Evolutionary conservation across 2,113 vertebrate genomes (phyloP).

Genomic region (Stercorarius parasiticus): DNA sequence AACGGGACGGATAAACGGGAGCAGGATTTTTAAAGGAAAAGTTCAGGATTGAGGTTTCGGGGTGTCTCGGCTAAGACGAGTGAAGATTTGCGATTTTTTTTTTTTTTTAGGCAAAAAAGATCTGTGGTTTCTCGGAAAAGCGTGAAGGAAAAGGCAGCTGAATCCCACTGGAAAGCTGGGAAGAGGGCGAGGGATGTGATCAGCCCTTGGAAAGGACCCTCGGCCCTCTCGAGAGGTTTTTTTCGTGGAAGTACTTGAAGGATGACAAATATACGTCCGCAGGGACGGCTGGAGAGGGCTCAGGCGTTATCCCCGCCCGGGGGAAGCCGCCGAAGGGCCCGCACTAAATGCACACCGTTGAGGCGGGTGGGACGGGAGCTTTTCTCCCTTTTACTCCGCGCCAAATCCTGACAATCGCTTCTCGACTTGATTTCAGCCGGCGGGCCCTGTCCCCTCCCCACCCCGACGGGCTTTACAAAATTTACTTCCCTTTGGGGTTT

Average conservation of each 20-base stretch:
- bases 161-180: neutral
- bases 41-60: neutral
- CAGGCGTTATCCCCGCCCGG: neutral
- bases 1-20: neutral
- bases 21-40: neutral
- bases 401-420: neutral
- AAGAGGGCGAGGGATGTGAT: neutral
- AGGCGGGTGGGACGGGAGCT: fast-evolving
- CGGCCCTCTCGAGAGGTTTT: neutral
- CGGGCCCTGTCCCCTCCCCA: neutral
- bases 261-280: neutral
- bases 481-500: neutral
- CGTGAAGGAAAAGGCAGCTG: neutral
- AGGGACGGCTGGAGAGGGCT: neutral
- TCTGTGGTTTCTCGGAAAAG: neutral
- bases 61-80: neutral
- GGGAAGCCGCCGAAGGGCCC: neutral
- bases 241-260: neutral
- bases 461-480: neutral
- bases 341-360: neutral
- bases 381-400: neutral
- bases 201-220: neutral
- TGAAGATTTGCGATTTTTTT: neutral
- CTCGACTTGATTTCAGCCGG: neutral
- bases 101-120: neutral